Evolutionary conservation across 2,888 invertebrate genomes (phyloP), one percentile per base, ranked within the genome.

Genomic region (Ichneumoninae sp.): DNA sequence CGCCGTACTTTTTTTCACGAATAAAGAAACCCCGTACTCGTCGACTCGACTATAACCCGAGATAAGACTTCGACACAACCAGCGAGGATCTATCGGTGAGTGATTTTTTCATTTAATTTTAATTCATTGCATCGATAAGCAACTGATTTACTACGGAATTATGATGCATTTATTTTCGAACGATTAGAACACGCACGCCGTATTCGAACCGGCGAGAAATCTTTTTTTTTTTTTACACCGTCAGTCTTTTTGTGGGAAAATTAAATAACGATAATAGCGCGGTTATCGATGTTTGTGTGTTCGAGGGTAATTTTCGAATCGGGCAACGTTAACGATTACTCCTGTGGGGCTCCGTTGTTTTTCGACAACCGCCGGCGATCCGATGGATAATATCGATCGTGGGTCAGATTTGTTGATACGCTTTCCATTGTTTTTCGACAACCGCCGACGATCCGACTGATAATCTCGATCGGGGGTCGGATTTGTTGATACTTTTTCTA

Each of bases 1-100:
- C 57, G 57, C 26, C 57, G 22, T 57, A 57, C 22, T 57, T 57
- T 26, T 19, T 22, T 57, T 22, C 57, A 5, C 52, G 57, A 57
- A 22, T 8, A 57, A 57, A 22, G 10, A 26, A 22, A 10, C 13
- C 10, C 4, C 57, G 8, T 10, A 57, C 10, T 26, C 57, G 57
- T 57, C 13, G 22, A 57, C 57, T 57, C 26, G 57, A 4, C 26
- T 4, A 26, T 22, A 57, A 57, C 26, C 57, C 22, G 22, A 10
- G 57, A 26, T 57, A 57, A 22, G 10, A 26, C 22, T 13, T 22
- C 26, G 22, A 57, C 22, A 10, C 26, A 54, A 54, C 47, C 7
- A 10, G 50, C 50, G 33, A 60, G 19, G 36, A 65, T 73, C 73
- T 74, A 77, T 77, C 75, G 83, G 83, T 81, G 47, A 81, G 81